Evolutionary conservation across 2,113 vertebrate species (phyloP).

Genomic region (Tauraco erythrolophus): DNA sequence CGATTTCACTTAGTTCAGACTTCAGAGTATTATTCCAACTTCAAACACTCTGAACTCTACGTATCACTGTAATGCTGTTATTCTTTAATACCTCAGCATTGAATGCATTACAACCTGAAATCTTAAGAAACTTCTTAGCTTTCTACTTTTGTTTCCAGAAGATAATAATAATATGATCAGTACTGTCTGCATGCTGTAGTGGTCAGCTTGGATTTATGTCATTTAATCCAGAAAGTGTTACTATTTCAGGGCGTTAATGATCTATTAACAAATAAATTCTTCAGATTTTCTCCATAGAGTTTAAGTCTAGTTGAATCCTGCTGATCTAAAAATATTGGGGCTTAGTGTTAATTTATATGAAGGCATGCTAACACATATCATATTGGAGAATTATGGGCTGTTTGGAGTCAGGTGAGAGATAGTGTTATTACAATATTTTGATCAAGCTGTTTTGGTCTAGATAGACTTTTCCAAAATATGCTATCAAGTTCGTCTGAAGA

Average conservation of each 20-base stretch:
- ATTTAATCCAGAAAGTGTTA: not conserved
- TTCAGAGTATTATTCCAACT: not conserved
- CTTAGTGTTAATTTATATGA: not conserved
- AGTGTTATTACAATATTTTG: not conserved
- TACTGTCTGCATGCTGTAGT: not conserved
- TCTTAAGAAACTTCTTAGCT: not conserved
- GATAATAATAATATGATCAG: not conserved
- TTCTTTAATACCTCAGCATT: not conserved
- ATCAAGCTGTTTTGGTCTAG: not conserved
- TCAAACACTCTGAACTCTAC: not conserved
- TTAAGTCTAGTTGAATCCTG: not conserved
- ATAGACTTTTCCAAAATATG: not conserved
- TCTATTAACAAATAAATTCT: not conserved
- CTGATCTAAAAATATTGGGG: not conserved
- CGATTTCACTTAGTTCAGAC: not conserved
- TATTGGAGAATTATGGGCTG: not conserved
- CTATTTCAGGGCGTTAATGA: not conserved
- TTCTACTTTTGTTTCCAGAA: not conserved
- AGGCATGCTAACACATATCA: not conserved
- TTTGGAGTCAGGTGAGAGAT: not conserved
- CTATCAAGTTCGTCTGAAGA: not conserved
- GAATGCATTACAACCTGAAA: not conserved
- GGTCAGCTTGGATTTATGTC: not conserved
- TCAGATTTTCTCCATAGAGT: not conserved
- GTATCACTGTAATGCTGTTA: not conserved